A percentile compares a stretch with the other conserved stretches of the same genome.
These are phyloP conservation scores for Coluber constrictor DNA, from an alignment of 2,797 vertebrate species.

Conservation along the genomic window DNA sequence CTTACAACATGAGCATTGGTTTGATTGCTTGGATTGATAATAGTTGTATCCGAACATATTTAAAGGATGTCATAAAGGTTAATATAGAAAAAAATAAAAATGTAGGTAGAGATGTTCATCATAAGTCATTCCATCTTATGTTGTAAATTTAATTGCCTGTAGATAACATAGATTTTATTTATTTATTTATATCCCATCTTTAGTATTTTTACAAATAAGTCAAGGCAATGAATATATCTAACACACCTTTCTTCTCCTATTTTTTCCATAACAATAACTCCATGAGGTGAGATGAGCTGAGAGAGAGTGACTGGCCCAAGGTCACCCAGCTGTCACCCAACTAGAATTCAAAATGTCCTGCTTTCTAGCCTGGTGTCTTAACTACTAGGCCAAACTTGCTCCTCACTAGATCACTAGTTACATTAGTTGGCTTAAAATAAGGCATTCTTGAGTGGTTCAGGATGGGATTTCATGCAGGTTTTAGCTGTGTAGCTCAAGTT, in stretches of 20 bases:
- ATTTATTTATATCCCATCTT: neutral
- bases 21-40: neutral
- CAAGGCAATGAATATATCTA: neutral
- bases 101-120: neutral
- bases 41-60: neutral
- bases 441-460: neutral
- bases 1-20: neutral
- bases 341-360: neutral
- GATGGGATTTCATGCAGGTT: neutral
- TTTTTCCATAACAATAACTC: neutral
- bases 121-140: neutral
- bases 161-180: neutral
- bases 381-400: neutral
- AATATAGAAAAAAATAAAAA: neutral
- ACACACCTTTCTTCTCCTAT: neutral
- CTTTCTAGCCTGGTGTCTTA: neutral
- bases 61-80: neutral
- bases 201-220: neutral
- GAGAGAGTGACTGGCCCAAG: neutral
- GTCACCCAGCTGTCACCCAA: neutral
- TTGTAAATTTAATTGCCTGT: neutral
- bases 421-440: neutral
- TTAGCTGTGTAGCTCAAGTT: neutral
- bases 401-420: neutral
- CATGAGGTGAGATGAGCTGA: neutral